Evolutionary conservation across 2,888 invertebrate species (phyloP).

Genomic region (Lordiphosa fenestrarum): DNA sequence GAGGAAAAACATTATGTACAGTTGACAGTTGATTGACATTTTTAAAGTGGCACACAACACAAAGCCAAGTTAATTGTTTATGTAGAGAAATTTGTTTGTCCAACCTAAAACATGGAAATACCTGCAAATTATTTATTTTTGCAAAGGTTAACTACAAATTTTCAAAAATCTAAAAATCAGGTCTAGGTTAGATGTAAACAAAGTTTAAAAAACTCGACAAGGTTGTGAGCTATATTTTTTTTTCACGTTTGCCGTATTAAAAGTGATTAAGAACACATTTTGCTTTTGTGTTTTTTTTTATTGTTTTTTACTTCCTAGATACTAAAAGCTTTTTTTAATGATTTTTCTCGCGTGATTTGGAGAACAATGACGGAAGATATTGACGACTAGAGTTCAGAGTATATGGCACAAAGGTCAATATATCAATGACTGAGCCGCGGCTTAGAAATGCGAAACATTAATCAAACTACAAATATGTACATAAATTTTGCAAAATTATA

Average conservation of each 20-base stretch:
- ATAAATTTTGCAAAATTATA: too few relatives aligned
- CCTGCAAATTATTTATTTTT: too few relatives aligned
- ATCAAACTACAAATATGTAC: too few relatives aligned
- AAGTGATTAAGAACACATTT: conserved; percentile 43
- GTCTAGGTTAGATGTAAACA: conserved; percentile 4
- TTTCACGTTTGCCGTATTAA: conserved; percentile 33
- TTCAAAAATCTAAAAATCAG: background rate
- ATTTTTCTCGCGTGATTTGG: conserved; percentile 19
- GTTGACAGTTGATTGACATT: conserved; percentile 74
- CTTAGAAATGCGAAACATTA: too few relatives aligned
- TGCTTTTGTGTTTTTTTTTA: conserved; percentile 20
- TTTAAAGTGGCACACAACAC: conserved; percentile 67
- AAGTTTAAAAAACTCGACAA: conserved; percentile 34
- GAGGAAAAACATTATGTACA: conserved; percentile 46
- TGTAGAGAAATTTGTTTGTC: conserved; percentile 41
- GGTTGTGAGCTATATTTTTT: conserved; percentile 9
- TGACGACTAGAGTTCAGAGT: conserved; percentile 18
- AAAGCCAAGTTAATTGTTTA: conserved; percentile 5
- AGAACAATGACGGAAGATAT: conserved; percentile 43
- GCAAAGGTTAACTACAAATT: background rate
- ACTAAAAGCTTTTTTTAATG: conserved; percentile 26
- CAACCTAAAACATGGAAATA: too few relatives aligned
- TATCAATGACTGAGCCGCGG: conserved; percentile 24
- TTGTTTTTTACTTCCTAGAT: conserved; percentile 32
- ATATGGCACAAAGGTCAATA: conserved; percentile 69